phyloP scores from a whole-genome alignment of 2,888 invertebrate genomes.

The Timema podura region DNA sequence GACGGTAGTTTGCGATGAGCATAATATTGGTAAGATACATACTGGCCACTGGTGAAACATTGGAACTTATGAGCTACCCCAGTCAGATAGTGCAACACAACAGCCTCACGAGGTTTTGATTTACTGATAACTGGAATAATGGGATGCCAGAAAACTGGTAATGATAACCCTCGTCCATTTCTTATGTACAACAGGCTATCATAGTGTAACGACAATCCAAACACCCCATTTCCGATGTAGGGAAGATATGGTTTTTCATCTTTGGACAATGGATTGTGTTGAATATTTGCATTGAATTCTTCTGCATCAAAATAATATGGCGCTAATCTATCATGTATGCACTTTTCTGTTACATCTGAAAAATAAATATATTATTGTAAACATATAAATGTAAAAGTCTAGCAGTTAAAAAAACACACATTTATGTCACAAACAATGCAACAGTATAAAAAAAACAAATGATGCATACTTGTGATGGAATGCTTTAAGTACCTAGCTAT shows the following conservation, averaged over 20 bases:
- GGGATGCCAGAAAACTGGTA: constrained; percentile 65
- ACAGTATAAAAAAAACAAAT: too few species aligned
- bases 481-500: too few species aligned
- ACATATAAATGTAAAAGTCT: too few species aligned
- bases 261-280: constrained; percentile 53
- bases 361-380: background rate
- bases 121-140: constrained; percentile 51
- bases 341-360: constrained; percentile 53
- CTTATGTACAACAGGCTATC: constrained; percentile 65
- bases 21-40: constrained; percentile 65
- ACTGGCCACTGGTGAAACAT: constrained; percentile 60
- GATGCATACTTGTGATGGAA: too few species aligned
- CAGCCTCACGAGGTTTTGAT: constrained; percentile 60
- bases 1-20: constrained; percentile 76
- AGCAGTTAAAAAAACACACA: too few species aligned
- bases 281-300: constrained; percentile 65
- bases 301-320: constrained; percentile 56
- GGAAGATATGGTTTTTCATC: constrained; percentile 62
- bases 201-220: constrained; percentile 61
- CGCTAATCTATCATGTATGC: constrained; percentile 61
- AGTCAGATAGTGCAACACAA: constrained; percentile 55
- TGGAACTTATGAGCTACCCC: constrained; percentile 55
- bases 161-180: constrained; percentile 59
- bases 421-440: too few species aligned
- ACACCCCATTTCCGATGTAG: constrained; percentile 70